Base-by-base conservation (phyloP, 2,113 vertebrate genomes). In the Empidonax alnorum region DNA sequence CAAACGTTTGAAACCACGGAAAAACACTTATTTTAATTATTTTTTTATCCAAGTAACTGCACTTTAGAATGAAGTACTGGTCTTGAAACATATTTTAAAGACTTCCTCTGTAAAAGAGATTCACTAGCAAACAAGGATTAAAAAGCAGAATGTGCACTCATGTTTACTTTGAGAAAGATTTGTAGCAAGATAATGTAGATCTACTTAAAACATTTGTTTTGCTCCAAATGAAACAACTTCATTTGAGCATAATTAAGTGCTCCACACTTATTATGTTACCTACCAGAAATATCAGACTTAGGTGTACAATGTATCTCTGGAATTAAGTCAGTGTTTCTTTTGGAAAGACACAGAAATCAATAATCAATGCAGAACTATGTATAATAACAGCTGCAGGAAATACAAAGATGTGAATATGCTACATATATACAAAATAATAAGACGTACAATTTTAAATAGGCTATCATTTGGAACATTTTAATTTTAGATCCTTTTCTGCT, bases 81-180 rank as follows among this genome's bases (percentile, higher is more conserved):
- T 87, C 39, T 73, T 93, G 69, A 69, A 89, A 81, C 39, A 23
- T 59, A 55, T 68, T 93, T 95, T 61, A 76, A 93, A 62, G 87
- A 87, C 58, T 89, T 77, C 52, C 87, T 73, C 71, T 82, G 72
- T 73, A 83, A 82, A 82, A 73, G 27, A 24, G 31, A 80, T 62
- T 46, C 37, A 37, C 30, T 41, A 85, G 53, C 14, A 89, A 82
- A 82, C 28, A 68, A 63, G 12, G 31, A 87, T 28, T 77, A 62
- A 82, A 84, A 85, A 90, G 3, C 19, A 90, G 39, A 31, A 72
- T 17, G 10, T 39, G 55, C 33, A 61, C 6, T 19, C 35, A 30
- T 31, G 21, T 75, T 87, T 88, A 84, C 49, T 75, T 56, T 66
- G 41, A 93, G 41, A 58, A 80, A 69, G 42, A 71, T 74, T 87